A percentile compares a stretch with the other conserved stretches of the same genome.
phyloP scores from a whole-genome alignment of 2,797 vertebrate species.

The Phoxinus dragarum region DNA sequence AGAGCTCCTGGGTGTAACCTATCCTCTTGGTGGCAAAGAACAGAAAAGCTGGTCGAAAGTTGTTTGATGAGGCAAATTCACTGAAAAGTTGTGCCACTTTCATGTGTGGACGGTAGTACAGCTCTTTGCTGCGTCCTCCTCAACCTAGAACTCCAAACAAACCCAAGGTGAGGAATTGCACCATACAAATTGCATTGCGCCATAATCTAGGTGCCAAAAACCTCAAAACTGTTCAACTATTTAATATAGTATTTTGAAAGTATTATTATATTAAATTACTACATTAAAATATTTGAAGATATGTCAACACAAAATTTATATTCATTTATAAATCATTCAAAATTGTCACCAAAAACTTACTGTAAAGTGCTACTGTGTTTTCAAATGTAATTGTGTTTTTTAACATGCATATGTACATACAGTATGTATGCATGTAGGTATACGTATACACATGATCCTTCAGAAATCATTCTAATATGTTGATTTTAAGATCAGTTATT shows the following conservation, averaged over 20 bases:
- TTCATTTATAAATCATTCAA: background rate
- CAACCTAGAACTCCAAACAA: background rate
- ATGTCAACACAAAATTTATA: background rate
- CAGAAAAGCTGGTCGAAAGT: background rate
- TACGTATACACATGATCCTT: too few species aligned
- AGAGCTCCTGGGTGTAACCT: background rate
- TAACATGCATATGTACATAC: too few species aligned
- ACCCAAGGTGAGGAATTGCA: background rate
- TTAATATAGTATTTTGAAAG: background rate
- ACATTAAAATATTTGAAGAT: background rate
- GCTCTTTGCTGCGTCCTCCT: background rate
- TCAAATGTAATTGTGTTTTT: too few species aligned
- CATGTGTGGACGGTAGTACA: background rate
- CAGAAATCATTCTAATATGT: too few species aligned
- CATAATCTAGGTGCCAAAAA: too few species aligned
- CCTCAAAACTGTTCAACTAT: background rate
- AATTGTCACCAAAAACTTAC: too few species aligned
- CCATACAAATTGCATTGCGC: background rate
- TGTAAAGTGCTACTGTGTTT: too few species aligned
- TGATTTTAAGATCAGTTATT: too few species aligned
- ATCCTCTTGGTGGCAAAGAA: constrained; percentile 14
- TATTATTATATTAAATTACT: background rate
- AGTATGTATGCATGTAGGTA: too few species aligned
- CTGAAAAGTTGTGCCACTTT: constrained; percentile 7
- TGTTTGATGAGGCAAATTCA: background rate